phyloP scores from a whole-genome alignment of 2,113 vertebrate species.

The Rattus rattus region DNA sequence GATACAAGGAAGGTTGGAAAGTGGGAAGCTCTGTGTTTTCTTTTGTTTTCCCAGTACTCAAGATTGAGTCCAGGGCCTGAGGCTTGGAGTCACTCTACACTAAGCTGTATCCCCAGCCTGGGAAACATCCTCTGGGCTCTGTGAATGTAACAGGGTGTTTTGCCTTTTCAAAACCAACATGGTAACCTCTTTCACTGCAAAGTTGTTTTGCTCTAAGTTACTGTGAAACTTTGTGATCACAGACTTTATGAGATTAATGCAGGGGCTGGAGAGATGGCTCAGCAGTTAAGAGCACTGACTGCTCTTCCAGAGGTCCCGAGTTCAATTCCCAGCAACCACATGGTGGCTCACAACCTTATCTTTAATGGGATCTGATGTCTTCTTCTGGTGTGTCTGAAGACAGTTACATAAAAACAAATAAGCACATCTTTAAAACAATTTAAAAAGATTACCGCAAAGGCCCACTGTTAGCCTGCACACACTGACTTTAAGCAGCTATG shows the following conservation, averaged over 20 bases:
- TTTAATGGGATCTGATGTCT: too few relatives aligned
- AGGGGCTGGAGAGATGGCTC: too few relatives aligned
- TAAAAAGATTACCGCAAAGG: neutral
- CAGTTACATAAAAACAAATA: too few relatives aligned
- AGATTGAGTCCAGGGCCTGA: neutral
- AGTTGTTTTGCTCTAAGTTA: constrained; percentile 36
- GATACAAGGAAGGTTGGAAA: neutral
- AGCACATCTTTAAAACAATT: too few relatives aligned
- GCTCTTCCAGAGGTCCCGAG: too few relatives aligned
- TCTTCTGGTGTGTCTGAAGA: too few relatives aligned
- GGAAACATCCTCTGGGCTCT: neutral
- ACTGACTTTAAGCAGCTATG: neutral
- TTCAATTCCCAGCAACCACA: too few relatives aligned
- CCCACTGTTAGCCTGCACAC: neutral
- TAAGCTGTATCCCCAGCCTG: neutral
- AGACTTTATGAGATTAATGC: neutral
- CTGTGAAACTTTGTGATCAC: neutral
- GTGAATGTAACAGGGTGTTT: neutral
- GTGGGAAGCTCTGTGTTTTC: neutral
- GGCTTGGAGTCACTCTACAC: neutral
- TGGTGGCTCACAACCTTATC: too few relatives aligned
- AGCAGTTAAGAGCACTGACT: too few relatives aligned
- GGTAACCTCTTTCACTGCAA: neutral
- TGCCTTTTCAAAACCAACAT: constrained; percentile 2
- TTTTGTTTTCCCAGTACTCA: neutral